Conservation (phyloP, 2,888 invertebrate species). For the Azorinus chamasolen region DNA sequence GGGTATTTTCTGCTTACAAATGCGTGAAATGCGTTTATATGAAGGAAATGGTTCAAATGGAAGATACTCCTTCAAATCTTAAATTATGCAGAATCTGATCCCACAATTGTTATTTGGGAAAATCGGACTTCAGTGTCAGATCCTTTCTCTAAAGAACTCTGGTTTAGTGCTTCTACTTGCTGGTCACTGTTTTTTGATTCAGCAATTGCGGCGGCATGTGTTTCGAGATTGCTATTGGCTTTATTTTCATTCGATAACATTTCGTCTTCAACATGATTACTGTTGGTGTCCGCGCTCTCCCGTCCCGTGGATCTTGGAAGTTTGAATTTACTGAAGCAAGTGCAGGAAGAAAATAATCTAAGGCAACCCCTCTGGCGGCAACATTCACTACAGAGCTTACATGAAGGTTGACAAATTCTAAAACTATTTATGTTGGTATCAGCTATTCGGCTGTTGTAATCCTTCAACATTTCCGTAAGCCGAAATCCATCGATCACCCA, state of each 20-base stretch:
- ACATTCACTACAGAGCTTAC: constrained; percentile 42
- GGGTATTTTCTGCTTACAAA: too few species aligned
- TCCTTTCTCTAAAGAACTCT: too few species aligned
- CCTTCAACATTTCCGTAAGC: constrained; percentile 44
- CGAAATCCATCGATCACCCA: constrained; percentile 64
- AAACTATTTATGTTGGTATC: constrained; percentile 54
- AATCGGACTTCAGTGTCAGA: too few species aligned
- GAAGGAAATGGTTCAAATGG: too few species aligned
- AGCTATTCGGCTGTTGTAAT: constrained; percentile 45
- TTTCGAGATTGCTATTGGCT: too few species aligned
- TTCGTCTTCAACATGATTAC: constrained; percentile 46
- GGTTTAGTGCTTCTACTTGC: too few species aligned
- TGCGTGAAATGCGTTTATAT: too few species aligned
- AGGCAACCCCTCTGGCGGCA: constrained; percentile 46
- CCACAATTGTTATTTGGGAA: too few species aligned
- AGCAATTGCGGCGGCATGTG: too few species aligned
- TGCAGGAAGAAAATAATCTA: constrained; percentile 23
- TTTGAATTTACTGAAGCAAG: constrained; percentile 46
- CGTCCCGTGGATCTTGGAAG: constrained; percentile 18
- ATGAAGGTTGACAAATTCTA: constrained; percentile 53
- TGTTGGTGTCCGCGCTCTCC: constrained; percentile 10
- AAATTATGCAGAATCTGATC: too few species aligned
- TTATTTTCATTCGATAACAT: constrained; percentile 54
- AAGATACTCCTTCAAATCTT: too few species aligned
- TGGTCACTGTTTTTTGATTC: too few species aligned